phyloP scores from a whole-genome alignment of 2,113 vertebrate species.

The Toxotes chatareus region DNA sequence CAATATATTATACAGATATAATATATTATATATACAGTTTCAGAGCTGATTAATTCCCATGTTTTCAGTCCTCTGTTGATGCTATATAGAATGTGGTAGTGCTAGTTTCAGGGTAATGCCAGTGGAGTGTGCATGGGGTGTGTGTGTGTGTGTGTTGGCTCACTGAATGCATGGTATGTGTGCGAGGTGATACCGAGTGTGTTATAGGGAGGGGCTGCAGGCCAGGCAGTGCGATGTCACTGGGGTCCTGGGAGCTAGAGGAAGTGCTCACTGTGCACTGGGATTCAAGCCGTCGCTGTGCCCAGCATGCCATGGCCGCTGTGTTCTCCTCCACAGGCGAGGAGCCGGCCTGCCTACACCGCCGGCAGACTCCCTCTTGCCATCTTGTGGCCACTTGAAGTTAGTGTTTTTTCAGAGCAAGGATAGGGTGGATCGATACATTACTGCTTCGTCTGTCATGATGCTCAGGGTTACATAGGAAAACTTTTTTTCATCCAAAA shows the following conservation, averaged over 20 bases:
- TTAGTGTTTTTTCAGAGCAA: constrained; percentile 26
- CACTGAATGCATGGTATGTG: constrained; percentile 71
- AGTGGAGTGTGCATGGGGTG: constrained; percentile 38
- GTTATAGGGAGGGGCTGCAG: constrained; percentile 74
- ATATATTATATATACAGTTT: too few relatives aligned
- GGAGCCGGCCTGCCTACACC: constrained; percentile 58
- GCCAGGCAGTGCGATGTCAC: constrained; percentile 75
- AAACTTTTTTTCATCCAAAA: neutral
- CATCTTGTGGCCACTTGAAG: constrained; percentile 76
- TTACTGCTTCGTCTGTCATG: neutral
- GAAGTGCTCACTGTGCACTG: constrained; percentile 84
- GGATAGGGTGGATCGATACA: neutral
- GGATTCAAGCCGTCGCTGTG: constrained; percentile 81
- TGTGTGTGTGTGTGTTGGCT: constrained; percentile 64
- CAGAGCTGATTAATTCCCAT: constrained; percentile 7
- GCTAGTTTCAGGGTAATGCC: constrained; percentile 48
- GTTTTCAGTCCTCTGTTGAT: constrained; percentile 26
- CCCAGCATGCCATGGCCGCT: constrained; percentile 85
- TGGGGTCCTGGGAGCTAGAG: constrained; percentile 82
- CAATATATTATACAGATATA: too few relatives aligned
- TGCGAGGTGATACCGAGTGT: constrained; percentile 68
- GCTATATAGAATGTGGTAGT: constrained; percentile 17
- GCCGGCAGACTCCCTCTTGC: constrained; percentile 74
- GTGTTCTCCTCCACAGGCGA: constrained; percentile 70
- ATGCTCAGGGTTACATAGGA: neutral